These are phyloP conservation scores for Pristionchus exspectatus DNA, from an alignment of 2,888 invertebrate genomes.

Conservation along the genomic window DNA sequence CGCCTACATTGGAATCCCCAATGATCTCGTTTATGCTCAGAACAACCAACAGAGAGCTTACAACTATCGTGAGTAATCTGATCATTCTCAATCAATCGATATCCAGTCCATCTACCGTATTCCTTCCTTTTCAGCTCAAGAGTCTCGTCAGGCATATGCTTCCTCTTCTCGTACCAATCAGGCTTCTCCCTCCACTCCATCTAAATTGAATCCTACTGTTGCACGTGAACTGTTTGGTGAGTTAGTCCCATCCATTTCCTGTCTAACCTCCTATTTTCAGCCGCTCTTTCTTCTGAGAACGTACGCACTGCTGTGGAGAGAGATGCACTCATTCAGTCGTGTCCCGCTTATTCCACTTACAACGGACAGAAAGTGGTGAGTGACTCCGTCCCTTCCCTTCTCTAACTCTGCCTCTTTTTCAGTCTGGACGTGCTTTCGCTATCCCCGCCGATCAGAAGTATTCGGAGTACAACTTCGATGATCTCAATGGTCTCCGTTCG, in stretches of 20 bases:
- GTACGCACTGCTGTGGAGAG: conserved; percentile 35
- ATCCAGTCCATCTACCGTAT: background rate
- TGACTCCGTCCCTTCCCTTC: background rate
- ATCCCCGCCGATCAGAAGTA: conserved; percentile 34
- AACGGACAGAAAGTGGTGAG: conserved; percentile 49
- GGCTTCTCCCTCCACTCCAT: background rate
- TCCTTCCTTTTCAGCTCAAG: background rate
- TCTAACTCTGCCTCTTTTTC: background rate
- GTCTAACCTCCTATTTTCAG: background rate
- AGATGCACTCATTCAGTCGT: background rate
- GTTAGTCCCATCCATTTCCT: background rate
- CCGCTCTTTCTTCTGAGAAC: conserved; percentile 3
- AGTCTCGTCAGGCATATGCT: conserved; percentile 9
- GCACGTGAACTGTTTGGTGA: conserved; percentile 41
- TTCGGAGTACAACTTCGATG: conserved; percentile 29
- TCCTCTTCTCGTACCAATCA: conserved; percentile 38
- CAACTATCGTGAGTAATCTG: background rate
- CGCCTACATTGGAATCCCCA: conserved; percentile 37
- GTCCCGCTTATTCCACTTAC: conserved; percentile 28
- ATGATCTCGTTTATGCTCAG: conserved; percentile 17
- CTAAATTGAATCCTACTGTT: conserved; percentile 21
- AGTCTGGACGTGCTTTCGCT: conserved; percentile 3
- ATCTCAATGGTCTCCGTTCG: conserved; percentile 17
- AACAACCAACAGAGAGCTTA: conserved; percentile 44
- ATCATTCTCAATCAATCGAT: background rate